Base-by-base conservation (phyloP, 1,140 invertebrate species). In the Antheraea pernyi region DNA sequence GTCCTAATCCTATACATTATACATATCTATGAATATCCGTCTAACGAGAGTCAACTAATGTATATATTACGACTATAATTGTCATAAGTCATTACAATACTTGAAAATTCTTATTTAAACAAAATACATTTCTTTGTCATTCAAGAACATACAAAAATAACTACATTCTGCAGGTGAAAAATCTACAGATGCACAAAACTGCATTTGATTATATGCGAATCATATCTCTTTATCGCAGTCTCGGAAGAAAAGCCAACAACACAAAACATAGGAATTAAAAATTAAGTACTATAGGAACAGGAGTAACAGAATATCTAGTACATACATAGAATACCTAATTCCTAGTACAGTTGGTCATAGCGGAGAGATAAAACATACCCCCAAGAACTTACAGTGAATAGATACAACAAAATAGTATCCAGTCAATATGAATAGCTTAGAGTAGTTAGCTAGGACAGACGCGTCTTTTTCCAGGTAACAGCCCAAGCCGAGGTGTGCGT, bases 321-420 rank as follows among this genome's bases (percentile, higher is more conserved):
- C n/a, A n/a, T n/a, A n/a, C n/a, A n/a, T n/a, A n/a, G n/a, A n/a
- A n/a, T n/a, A 66, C 19, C n/a, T 66, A 58, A 65, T 19, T 64
- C 69, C 64, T 64, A 71, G 66, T 67, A 48, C 69, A 59, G 69
- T 37, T 71, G 64, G 69, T 71, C 69, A 71, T 64, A 64, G 69
- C 19, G 69, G 69, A 64, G 64, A 30, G 19, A 71, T 62, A 48
- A 64, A 71, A 64, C 64, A 67, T 6, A 67, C 7, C 65, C 69
- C 69, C 69, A 64, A 48, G 67, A 37, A 71, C 6, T 19, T 19
- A 18, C 22, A 59, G 11, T 22, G 8, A 48, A 36, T 13, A 48
- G 6, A 30, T 48, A 18, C 36, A 53, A 66, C 58, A 36, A n/a
- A 67, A 9, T 2, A 69, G n/a, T 19, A 65, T n/a, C 39, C 3